phyloP scores from a whole-genome alignment of 2,888 invertebrate genomes.

The Drosophila eohydei region DNA sequence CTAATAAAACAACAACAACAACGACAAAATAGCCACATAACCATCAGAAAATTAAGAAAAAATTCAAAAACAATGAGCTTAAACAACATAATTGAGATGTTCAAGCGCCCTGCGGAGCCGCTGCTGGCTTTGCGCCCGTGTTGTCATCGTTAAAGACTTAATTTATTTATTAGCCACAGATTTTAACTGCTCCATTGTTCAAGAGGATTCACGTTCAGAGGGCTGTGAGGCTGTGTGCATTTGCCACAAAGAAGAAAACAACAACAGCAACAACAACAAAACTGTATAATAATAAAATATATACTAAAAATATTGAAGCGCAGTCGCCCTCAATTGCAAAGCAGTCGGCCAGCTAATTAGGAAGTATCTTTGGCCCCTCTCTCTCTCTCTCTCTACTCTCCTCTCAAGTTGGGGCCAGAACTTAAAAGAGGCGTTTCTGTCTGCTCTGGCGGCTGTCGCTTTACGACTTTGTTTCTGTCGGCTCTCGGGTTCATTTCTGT shows the following conservation, averaged over 20 bases:
- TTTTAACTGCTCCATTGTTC: slow-evolving; percentile 73
- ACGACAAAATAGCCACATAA: slow-evolving; percentile 51
- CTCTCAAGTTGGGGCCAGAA: slow-evolving; percentile 8
- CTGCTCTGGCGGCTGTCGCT: slow-evolving; percentile 35
- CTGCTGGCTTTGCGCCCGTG: slow-evolving; percentile 41
- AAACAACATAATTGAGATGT: slow-evolving; percentile 76
- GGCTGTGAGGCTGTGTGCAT: slow-evolving; percentile 27
- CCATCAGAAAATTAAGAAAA: slow-evolving; percentile 75
- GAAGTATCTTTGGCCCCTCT: slow-evolving; percentile 36
- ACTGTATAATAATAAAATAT: slow-evolving; percentile 54
- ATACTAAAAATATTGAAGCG: slow-evolving; percentile 44
- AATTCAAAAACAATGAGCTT: slow-evolving; percentile 73
- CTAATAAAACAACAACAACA: background rate
- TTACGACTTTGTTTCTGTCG: slow-evolving; percentile 56
- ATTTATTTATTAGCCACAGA: slow-evolving; percentile 75
- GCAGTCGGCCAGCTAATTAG: slow-evolving; percentile 71
- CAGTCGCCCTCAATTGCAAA: slow-evolving; percentile 47
- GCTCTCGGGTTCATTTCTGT: slow-evolving; percentile 63
- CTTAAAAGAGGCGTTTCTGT: slow-evolving; percentile 61
- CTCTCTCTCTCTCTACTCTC: background rate
- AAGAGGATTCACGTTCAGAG: slow-evolving; percentile 15
- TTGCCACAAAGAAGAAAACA: background rate
- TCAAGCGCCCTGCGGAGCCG: slow-evolving; percentile 47
- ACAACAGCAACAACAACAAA: background rate
- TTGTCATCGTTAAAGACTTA: slow-evolving; percentile 76